Evolutionary conservation across 2,113 vertebrate genomes (phyloP), one percentile per base, ranked within the genome.

Genomic region (Oreotragus oreotragus): DNA sequence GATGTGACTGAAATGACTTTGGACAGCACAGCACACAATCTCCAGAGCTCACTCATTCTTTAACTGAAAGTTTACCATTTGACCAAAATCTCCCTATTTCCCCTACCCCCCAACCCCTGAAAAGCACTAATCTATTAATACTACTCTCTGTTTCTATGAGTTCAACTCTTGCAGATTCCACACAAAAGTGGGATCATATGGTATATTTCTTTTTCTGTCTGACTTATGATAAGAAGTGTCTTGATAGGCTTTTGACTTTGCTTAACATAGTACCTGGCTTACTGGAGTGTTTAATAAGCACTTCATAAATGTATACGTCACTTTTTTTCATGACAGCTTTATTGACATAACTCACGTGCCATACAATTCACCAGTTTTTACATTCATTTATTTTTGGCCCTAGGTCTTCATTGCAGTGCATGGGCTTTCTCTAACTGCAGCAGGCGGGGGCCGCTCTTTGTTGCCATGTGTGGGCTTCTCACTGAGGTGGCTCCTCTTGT

Each of bases 371-470:
- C 33, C 33, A 28, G 2, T 70, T 90, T 90, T 76, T 43, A 27
- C 11, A 27, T 76, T 43, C 39, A 27, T 27, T 43, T 76, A 43
- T 76, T 76, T 73, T 43, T 43, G 70, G 21, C 70, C 70, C 70
- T 43, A 36, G 36, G 36, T 73, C 21, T 73, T 43, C 36, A 21
- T 39, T 25, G 36, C 36, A 43, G 70, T 3, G 1, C 70, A 27
- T 14, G 36, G 70, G 70, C n/a, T 76, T 43, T 76, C 39, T 76
- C 39, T 76, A 2, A 25, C 4, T 76, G 36, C 23, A 36, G 39
- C 0, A 1, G 25, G 6, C 0, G 6, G 36, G 36, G 11, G 21
- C 70, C 0, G 6, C 12, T 43, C 1, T 39, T 12, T 43, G 70
- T 43, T 43, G 70, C 70, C 39, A 2, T 7, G 70, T 43, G 36